Evolutionary conservation across 2,113 vertebrate species (phyloP), one percentile per base, ranked within the genome.

Genomic region (Oreamnos americanus): DNA sequence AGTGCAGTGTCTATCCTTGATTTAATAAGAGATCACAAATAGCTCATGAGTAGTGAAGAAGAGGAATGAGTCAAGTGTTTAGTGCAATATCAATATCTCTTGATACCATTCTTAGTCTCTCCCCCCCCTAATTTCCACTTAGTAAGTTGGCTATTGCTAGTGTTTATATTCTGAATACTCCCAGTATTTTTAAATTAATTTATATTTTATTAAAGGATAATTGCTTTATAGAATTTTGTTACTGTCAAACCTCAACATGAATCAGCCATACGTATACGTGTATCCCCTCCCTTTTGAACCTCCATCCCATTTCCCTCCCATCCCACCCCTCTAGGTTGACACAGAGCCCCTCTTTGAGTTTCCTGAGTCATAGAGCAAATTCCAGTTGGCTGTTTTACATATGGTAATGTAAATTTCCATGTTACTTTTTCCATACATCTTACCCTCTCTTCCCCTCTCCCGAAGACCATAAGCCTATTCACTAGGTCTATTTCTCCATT

Each of bases 171-270:
- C 95, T 97, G 93, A 97, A 89, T 51, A 82, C 23, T 74, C 47
- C 57, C 53, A 12, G 45, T 36, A 36, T 67, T 71, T 71, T 71
- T 36, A 11, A 21, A 21, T 36, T 36, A 21, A 71, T 71, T 36
- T 36, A 97, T 58, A 96, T 97, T 94, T 98, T 97, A 98, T 88
- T 12, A 28, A 47, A 79, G 78, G 45, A 39, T 74, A 74, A 25
- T 39, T 74, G 21, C 36, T 74, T 25, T 74, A 7, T 36, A 25
- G 21, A 74, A 36, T 71, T 36, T 71, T 36, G 17, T 36, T 71
- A 9, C n/a, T 71, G 17, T 71, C 64, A 11, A 36, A 71, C 16
- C 2, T 19, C 33, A 67, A 11, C 17, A 67, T 36, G 33, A 67
- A 21, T 21, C 64, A 71, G 19, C 17, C 9, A 5, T 71, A 71